Evolutionary conservation across 23 tunicate species (phyloP).

Genomic region (Phallusia fumigata): DNA sequence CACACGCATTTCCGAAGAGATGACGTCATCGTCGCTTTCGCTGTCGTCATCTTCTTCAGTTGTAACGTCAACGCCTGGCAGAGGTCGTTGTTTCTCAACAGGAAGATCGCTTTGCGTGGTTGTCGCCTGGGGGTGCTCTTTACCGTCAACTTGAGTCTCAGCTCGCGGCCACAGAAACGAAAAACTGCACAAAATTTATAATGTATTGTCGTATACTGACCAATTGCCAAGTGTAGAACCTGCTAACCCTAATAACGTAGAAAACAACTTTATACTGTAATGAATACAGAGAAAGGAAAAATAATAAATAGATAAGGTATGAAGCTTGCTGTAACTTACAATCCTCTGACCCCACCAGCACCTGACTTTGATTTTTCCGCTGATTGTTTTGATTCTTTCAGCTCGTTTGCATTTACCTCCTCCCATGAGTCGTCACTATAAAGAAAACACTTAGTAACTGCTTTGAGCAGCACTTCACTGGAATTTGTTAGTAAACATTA

Average conservation of each 20-base stretch:
- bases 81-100: not conserved
- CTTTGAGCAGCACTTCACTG: too few relatives aligned
- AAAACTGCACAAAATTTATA: not conserved
- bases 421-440: slow-evolving; percentile 76
- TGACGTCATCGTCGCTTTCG: slow-evolving; percentile 7
- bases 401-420: slow-evolving; percentile 48
- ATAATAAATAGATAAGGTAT: too few relatives aligned
- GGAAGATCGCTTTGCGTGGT: not conserved
- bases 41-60: not conserved
- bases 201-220: too few relatives aligned
- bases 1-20: slow-evolving; percentile 10
- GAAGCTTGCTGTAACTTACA: too few relatives aligned
- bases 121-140: slow-evolving; percentile 14
- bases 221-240: too few relatives aligned
- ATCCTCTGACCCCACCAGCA: slow-evolving; percentile 59
- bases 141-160: not conserved
- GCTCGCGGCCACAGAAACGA: slow-evolving; percentile 7
- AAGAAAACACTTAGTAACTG: not conserved
- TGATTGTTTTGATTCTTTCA: slow-evolving; percentile 21
- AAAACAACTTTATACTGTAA: too few relatives aligned
- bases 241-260: too few relatives aligned
- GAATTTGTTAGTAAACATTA: not conserved
- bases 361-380: slow-evolving; percentile 24
- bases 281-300: too few relatives aligned
- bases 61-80: slow-evolving; percentile 16